These are phyloP conservation scores for Rhadina sibilatrix DNA, from an alignment of 2,113 vertebrate species.

Conservation along the genomic window DNA sequence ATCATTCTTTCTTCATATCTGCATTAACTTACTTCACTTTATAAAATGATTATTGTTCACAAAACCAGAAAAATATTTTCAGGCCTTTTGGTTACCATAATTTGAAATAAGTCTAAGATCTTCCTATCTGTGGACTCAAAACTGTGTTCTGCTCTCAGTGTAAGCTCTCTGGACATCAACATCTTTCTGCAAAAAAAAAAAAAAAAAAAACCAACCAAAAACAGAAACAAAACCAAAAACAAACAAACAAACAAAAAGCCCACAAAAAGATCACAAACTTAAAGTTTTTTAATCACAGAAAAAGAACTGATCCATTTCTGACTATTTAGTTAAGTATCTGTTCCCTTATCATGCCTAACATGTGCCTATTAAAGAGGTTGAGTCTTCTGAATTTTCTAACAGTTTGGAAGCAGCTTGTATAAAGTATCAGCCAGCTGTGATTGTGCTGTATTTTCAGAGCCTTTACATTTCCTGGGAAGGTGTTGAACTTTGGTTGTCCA, in stretches of 20 bases:
- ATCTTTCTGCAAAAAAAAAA: background rate
- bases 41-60: background rate
- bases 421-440: background rate
- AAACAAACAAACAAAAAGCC: too few species aligned
- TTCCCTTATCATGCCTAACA: background rate
- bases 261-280: too few species aligned
- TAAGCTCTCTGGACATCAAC: background rate
- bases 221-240: too few species aligned
- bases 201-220: too few species aligned
- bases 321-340: background rate
- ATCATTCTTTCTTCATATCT: background rate
- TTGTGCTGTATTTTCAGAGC: background rate
- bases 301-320: background rate
- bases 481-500: background rate
- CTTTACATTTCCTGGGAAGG: background rate
- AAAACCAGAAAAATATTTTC: background rate
- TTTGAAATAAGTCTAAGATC: background rate
- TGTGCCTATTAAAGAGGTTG: background rate
- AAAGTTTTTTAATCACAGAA: background rate
- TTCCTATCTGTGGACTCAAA: background rate
- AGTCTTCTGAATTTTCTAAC: background rate
- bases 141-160: background rate
- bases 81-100: background rate
- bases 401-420: background rate
- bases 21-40: background rate